Percentiles rank a stretch among this genome's conserved stretches.
These are phyloP conservation scores for Oscheius sp. DNA, from an alignment of 2,888 invertebrate genomes.

Conservation along the genomic window DNA sequence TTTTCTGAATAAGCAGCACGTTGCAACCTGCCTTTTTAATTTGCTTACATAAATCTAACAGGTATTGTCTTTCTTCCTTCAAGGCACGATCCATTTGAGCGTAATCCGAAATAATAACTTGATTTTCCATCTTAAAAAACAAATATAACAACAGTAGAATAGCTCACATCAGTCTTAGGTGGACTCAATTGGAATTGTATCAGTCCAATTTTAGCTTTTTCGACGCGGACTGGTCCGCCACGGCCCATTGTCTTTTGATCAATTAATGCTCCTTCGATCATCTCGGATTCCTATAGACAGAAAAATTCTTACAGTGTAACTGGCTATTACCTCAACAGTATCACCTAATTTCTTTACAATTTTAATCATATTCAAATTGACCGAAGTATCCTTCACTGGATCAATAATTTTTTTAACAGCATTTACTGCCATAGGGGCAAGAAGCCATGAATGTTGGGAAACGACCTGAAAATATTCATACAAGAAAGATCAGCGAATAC, in stretches of 20 bases:
- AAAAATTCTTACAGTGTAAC: slow-evolving; percentile 73
- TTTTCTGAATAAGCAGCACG: slow-evolving; percentile 90
- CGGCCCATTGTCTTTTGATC: slow-evolving; percentile 86
- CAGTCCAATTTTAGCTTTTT: slow-evolving; percentile 97
- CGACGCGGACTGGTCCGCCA: slow-evolving; percentile 91
- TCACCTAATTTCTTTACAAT: slow-evolving; percentile 92
- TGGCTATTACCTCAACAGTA: slow-evolving; percentile 55
- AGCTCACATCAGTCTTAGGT: slow-evolving; percentile 93
- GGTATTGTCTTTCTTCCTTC: slow-evolving; percentile 96
- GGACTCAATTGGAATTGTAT: slow-evolving; percentile 99
- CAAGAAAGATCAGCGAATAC: slow-evolving; percentile 70
- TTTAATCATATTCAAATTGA: slow-evolving; percentile 92
- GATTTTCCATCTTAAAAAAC: slow-evolving; percentile 86
- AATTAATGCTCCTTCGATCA: slow-evolving; percentile 94
- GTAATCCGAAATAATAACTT: slow-evolving; percentile 92
- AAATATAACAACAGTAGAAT: background rate
- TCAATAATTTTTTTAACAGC: slow-evolving; percentile 89
- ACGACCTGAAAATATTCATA: slow-evolving; percentile 81
- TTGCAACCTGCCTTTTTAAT: slow-evolving; percentile 98
- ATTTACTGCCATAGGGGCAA: slow-evolving; percentile 96
- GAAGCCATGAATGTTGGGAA: slow-evolving; percentile 92
- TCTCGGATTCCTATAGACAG: slow-evolving; percentile 87
- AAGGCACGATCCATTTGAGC: slow-evolving; percentile 99
- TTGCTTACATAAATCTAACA: slow-evolving; percentile 96
- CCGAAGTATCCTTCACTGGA: slow-evolving; percentile 81